These are phyloP conservation scores for Thumatha senex DNA, from an alignment of 2,888 invertebrate species.

Conservation along the genomic window DNA sequence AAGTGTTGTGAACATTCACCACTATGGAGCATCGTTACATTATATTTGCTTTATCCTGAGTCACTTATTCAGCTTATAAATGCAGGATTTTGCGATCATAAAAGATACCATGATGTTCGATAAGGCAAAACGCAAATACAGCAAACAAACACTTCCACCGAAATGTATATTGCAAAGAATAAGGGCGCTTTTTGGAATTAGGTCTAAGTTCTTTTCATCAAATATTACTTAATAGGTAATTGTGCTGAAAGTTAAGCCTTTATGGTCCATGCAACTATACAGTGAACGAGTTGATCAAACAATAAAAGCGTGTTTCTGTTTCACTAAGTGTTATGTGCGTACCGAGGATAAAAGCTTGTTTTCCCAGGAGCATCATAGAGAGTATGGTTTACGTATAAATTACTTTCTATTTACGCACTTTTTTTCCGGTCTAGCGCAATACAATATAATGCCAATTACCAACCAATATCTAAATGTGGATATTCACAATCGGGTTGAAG, in stretches of 20 bases:
- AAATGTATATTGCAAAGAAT: neutral
- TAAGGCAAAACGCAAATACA: neutral
- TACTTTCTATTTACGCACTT: neutral
- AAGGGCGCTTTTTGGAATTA: neutral
- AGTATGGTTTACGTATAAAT: neutral
- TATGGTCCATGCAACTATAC: slow-evolving; percentile 1
- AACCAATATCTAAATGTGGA: no score
- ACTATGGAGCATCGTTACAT: neutral
- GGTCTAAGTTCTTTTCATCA: slow-evolving; percentile 3
- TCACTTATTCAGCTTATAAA: neutral
- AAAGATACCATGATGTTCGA: neutral
- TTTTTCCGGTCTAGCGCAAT: neutral
- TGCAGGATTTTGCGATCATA: neutral
- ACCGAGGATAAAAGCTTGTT: neutral
- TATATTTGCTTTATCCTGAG: neutral
- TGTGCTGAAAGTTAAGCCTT: slow-evolving; percentile 3
- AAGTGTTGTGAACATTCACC: neutral
- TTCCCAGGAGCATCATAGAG: slow-evolving; percentile 1
- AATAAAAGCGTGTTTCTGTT: slow-evolving; percentile 2
- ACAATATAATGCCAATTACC: neutral
- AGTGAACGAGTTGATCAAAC: slow-evolving; percentile 4
- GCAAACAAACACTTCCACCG: neutral
- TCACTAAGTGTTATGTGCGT: slow-evolving; percentile 2
- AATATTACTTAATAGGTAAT: slow-evolving; percentile 10
- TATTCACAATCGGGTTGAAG: no score